Percentiles rank a stretch among this genome's conserved stretches.
Evolutionary conservation across 2,113 vertebrate genomes (phyloP).

Genomic region (Neolamprologus devosi): DNA sequence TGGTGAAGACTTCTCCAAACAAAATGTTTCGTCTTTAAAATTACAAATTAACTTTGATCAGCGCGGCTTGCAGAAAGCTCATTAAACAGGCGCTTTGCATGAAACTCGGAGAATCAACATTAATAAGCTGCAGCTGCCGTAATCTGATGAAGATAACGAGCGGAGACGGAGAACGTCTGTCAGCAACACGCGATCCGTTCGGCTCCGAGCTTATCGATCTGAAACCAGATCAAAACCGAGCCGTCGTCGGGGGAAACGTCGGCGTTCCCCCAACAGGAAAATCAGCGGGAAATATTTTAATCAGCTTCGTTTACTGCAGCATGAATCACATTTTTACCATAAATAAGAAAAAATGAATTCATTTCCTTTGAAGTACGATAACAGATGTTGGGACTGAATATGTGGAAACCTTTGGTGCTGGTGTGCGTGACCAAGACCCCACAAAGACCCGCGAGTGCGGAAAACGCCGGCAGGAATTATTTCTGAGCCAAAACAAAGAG

Average conservation of each 20-base stretch:
- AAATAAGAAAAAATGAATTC: fast-evolving
- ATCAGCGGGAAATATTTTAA: neutral
- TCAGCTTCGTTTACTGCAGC: neutral
- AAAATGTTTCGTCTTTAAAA: neutral
- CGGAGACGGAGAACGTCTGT: neutral
- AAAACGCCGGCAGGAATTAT: fast-evolving
- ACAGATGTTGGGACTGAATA: fast-evolving
- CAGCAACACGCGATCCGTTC: neutral
- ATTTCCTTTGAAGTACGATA: neutral
- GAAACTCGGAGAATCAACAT: neutral
- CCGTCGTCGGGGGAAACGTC: fast-evolving
- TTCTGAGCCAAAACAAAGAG: neutral
- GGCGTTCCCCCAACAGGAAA: neutral
- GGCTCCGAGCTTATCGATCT: neutral
- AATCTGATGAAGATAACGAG: neutral
- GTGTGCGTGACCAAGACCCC: neutral
- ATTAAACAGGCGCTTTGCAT: neutral
- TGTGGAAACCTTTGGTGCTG: neutral
- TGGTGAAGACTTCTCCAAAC: neutral
- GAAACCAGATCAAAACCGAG: neutral
- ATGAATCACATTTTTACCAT: neutral
- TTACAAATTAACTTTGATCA: neutral
- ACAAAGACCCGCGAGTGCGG: neutral
- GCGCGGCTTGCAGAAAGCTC: neutral
- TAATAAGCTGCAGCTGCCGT: neutral